Evolutionary conservation across 2,888 invertebrate species (phyloP).

Genomic region (Ommatoiulus sabulosus): DNA sequence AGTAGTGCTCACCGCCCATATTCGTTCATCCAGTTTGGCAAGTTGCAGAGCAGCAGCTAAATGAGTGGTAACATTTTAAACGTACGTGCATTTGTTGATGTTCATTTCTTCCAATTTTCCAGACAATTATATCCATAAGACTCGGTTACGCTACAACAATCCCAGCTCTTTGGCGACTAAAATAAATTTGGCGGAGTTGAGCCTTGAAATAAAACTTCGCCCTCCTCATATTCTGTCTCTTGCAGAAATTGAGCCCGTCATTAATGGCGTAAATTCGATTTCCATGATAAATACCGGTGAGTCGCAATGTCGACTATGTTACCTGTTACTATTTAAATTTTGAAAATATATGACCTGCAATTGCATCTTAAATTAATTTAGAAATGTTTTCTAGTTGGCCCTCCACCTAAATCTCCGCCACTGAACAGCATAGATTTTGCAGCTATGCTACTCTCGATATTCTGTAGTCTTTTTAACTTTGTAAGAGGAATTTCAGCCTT

Average conservation of each 20-base stretch:
- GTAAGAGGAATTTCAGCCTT: constrained; percentile 56
- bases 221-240: constrained; percentile 64
- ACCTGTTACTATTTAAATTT: too few relatives aligned
- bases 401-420: constrained; percentile 46
- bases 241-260: constrained; percentile 59
- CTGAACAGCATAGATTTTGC: constrained; percentile 53
- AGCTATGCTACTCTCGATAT: constrained; percentile 42
- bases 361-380: background rate
- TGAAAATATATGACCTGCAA: background rate
- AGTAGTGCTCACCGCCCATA: constrained; percentile 68
- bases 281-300: constrained; percentile 38
- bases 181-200: constrained; percentile 64
- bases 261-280: background rate
- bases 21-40: constrained; percentile 69
- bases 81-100: background rate
- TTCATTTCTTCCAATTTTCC: background rate
- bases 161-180: constrained; percentile 64
- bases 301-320: background rate
- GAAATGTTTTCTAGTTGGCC: constrained; percentile 51
- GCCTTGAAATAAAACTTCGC: constrained; percentile 63
- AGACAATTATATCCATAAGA: constrained; percentile 62
- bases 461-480: constrained; percentile 58
- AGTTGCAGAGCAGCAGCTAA: constrained; percentile 59
- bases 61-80: background rate
- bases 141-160: constrained; percentile 64